phyloP scores from a whole-genome alignment of 37 sponge, comb jelly and placozoan genomes.

The Cladorhizidae sp. region DNA sequence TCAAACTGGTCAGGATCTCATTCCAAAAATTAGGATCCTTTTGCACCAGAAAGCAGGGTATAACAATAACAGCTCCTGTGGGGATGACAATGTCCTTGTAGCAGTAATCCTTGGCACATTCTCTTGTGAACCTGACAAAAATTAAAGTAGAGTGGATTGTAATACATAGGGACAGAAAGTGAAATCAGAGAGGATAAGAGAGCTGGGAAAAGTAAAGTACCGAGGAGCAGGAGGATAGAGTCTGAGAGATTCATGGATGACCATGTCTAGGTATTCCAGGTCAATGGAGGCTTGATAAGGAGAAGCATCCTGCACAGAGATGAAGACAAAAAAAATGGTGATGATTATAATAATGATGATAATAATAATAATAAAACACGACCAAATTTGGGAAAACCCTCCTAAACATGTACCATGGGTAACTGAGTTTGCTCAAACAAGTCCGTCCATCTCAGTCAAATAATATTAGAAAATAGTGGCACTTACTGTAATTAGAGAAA shows the following conservation, averaged over 20 bases:
- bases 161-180: no score
- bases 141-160: background rate
- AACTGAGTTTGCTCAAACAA: no score
- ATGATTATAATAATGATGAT: no score
- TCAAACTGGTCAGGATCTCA: constrained; percentile 77
- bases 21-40: constrained; percentile 74
- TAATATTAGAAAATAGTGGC: no score
- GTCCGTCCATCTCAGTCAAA: no score
- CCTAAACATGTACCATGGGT: no score
- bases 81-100: constrained; percentile 40
- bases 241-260: constrained; percentile 69
- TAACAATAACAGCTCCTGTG: constrained; percentile 9
- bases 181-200: no score
- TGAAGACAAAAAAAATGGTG: no score
- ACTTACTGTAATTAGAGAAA: no score
- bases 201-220: no score
- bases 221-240: constrained; percentile 65
- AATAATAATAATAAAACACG: no score
- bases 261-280: constrained; percentile 70
- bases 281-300: constrained; percentile 68
- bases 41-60: constrained; percentile 61
- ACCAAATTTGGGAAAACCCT: no score
- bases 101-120: constrained; percentile 8
- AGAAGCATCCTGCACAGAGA: constrained; percentile 29
- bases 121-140: background rate